Conservation (phyloP, 2,113 vertebrate genomes). For the Nansenia antarctica region DNA sequence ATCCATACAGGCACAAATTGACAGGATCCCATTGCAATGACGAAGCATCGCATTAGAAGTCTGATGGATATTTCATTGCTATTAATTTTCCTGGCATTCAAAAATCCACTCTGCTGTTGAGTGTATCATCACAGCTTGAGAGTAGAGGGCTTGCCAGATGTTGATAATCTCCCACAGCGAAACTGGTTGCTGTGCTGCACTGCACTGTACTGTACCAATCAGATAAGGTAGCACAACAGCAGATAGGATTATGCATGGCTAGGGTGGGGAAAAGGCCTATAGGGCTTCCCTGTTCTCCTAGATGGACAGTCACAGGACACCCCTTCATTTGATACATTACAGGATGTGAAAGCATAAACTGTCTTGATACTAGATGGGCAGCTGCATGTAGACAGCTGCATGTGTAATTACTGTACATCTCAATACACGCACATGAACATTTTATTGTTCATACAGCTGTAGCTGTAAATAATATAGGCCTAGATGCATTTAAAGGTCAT, state of each 20-base stretch:
- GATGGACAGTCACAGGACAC: too few relatives aligned
- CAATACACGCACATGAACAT: too few relatives aligned
- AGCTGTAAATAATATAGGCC: too few relatives aligned
- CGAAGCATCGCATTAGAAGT: constrained; percentile 51
- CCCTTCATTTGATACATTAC: too few relatives aligned
- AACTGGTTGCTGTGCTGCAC: constrained; percentile 44
- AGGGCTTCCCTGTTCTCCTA: too few relatives aligned
- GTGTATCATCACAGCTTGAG: constrained; percentile 67
- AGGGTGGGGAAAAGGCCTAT: constrained; percentile 42
- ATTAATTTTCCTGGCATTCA: constrained; percentile 37
- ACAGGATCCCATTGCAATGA: constrained; percentile 60
- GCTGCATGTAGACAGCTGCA: too few relatives aligned
- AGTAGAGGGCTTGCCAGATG: constrained; percentile 70
- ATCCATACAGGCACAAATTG: constrained; percentile 35
- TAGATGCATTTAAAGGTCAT: too few relatives aligned
- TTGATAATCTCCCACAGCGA: constrained; percentile 67
- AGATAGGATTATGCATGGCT: constrained; percentile 56
- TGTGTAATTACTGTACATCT: too few relatives aligned
- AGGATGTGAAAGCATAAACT: too few relatives aligned
- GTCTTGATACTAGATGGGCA: too few relatives aligned
- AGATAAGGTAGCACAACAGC: constrained; percentile 59
- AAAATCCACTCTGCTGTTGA: constrained; percentile 33
- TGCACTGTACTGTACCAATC: constrained; percentile 39
- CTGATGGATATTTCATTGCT: constrained; percentile 46
- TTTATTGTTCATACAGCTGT: too few relatives aligned